Percentiles rank a stretch among this genome's conserved stretches.
Conservation (phyloP, 2,888 invertebrate species). For the Mylabris sibirica region DNA sequence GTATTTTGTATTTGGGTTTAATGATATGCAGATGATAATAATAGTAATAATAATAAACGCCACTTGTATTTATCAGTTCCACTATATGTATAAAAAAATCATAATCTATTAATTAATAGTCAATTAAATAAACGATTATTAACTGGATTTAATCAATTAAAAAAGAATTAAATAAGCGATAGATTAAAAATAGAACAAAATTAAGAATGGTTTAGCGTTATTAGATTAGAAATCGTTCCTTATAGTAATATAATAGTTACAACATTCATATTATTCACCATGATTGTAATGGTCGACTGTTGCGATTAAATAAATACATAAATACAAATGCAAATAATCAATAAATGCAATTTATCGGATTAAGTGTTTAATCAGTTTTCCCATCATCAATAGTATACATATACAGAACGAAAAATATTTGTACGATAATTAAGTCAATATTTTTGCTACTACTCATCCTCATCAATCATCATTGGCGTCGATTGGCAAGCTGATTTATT, state of each 20-base stretch:
- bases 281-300: neutral
- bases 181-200: neutral
- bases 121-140: neutral
- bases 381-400: neutral
- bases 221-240: too few species aligned
- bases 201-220: too few species aligned
- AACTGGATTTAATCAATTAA: neutral
- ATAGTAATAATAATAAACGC: neutral
- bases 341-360: neutral
- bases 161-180: neutral
- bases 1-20: constrained; percentile 12
- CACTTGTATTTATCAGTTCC: constrained; percentile 1
- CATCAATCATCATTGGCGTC: neutral
- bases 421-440: neutral
- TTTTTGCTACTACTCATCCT: neutral
- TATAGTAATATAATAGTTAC: too few species aligned
- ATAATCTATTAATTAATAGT: neutral
- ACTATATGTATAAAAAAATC: neutral
- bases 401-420: neutral
- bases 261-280: neutral
- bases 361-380: constrained; percentile 12
- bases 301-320: constrained; percentile 5
- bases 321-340: constrained; percentile 3
- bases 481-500: neutral
- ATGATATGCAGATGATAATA: constrained; percentile 9